Conservation (phyloP, 2,888 invertebrate species). For the Augiades crinisus region DNA sequence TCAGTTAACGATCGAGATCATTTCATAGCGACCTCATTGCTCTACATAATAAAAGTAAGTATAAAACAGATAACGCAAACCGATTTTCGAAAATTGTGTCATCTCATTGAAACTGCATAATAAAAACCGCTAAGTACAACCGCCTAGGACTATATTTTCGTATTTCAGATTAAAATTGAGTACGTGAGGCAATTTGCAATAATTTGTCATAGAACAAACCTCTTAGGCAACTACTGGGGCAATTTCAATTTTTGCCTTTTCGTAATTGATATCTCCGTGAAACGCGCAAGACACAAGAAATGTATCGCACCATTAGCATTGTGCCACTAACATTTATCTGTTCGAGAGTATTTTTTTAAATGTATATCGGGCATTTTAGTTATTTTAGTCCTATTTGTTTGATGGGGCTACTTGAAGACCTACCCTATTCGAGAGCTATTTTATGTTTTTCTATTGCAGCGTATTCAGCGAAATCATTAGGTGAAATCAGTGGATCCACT, state of each 20-base stretch:
- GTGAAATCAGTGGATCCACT: too few relatives aligned
- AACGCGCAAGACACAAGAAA: constrained; percentile 5
- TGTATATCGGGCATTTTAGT: too few relatives aligned
- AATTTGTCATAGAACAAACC: constrained; percentile 20
- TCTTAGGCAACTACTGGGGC: constrained; percentile 15
- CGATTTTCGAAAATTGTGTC: constrained; percentile 9
- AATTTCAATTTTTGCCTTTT: constrained; percentile 23
- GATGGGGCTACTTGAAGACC: too few relatives aligned
- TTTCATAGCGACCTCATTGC: not conserved
- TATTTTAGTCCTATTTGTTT: too few relatives aligned
- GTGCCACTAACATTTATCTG: too few relatives aligned
- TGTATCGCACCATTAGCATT: not conserved
- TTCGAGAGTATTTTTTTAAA: too few relatives aligned
- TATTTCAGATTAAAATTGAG: constrained; percentile 8
- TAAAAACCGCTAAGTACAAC: constrained; percentile 5
- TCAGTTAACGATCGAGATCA: not conserved
- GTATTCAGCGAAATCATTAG: too few relatives aligned
- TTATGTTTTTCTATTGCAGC: too few relatives aligned
- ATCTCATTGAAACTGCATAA: not conserved
- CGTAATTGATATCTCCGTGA: constrained; percentile 19
- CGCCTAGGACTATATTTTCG: constrained; percentile 4
- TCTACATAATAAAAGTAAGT: not conserved
- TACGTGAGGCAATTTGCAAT: constrained; percentile 21
- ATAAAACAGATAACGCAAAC: constrained; percentile 1
- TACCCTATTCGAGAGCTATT: too few relatives aligned